Evolutionary conservation across 2,113 vertebrate species (phyloP).

Genomic region (Monopterus albus): DNA sequence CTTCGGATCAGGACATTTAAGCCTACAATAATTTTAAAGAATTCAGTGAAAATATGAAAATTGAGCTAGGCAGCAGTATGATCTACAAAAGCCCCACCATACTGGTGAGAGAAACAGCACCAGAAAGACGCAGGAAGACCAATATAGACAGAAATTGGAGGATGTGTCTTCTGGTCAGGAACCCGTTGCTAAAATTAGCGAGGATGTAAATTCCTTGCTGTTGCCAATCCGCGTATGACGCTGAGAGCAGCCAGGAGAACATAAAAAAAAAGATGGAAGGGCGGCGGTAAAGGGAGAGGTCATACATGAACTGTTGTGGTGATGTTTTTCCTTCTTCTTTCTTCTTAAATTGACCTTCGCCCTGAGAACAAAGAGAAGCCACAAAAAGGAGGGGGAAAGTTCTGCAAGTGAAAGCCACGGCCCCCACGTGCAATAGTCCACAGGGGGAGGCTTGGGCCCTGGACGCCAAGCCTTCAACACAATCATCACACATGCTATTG

Average conservation of each 20-base stretch:
- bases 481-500: slow-evolving; percentile 80
- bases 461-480: slow-evolving; percentile 76
- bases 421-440: slow-evolving; percentile 68
- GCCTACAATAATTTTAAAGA: slow-evolving; percentile 29
- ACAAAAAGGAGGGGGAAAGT: slow-evolving; percentile 72
- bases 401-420: slow-evolving; percentile 67
- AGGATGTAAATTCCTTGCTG: slow-evolving; percentile 83
- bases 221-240: slow-evolving; percentile 66
- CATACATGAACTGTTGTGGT: slow-evolving; percentile 67
- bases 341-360: slow-evolving; percentile 70
- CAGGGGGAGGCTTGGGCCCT: slow-evolving; percentile 58
- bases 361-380: slow-evolving; percentile 72
- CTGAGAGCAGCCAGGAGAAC: slow-evolving; percentile 59
- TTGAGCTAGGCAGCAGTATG: slow-evolving; percentile 34
- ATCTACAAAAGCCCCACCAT: slow-evolving; percentile 43
- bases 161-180: slow-evolving; percentile 86
- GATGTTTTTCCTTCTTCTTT: slow-evolving; percentile 55
- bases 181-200: slow-evolving; percentile 84
- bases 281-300: slow-evolving; percentile 56
- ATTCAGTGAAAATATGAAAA: slow-evolving; percentile 53
- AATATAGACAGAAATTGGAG: slow-evolving; percentile 85
- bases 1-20: slow-evolving; percentile 34
- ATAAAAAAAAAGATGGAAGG: slow-evolving; percentile 42
- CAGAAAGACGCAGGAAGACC: slow-evolving; percentile 75
- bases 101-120: slow-evolving; percentile 59